These are phyloP conservation scores for Cololabis saira DNA, from an alignment of 2,113 vertebrate genomes.

Conservation along the genomic window DNA sequence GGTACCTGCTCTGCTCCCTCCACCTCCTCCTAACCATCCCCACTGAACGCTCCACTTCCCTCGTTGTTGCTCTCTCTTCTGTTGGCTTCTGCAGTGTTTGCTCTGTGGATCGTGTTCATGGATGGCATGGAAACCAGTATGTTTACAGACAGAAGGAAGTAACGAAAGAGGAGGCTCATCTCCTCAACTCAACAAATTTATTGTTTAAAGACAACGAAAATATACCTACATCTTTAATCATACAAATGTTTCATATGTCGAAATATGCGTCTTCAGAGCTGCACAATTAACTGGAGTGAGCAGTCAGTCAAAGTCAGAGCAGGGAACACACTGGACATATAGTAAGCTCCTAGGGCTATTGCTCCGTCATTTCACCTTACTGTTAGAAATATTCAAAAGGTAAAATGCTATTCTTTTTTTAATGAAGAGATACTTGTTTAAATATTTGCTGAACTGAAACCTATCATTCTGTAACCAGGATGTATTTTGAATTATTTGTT, in stretches of 20 bases:
- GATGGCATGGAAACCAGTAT: constrained; percentile 75
- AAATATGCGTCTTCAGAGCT: not conserved
- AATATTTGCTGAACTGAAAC: too few species aligned
- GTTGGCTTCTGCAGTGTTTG: constrained; percentile 67
- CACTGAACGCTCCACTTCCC: constrained; percentile 20
- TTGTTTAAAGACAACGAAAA: constrained; percentile 13
- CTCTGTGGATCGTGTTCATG: constrained; percentile 53
- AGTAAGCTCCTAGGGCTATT: not conserved
- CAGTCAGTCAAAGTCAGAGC: not conserved
- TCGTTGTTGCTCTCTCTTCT: constrained; percentile 46
- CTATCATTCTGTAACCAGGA: too few species aligned
- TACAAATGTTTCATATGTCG: not conserved
- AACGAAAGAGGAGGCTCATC: constrained; percentile 9
- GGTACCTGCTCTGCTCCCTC: too few species aligned
- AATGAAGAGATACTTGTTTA: too few species aligned
- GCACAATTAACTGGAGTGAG: not conserved
- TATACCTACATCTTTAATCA: not conserved
- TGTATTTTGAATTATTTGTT: too few species aligned
- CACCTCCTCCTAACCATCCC: constrained; percentile 8
- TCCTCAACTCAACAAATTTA: not conserved
- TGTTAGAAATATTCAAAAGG: too few species aligned
- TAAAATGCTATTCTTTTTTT: too few species aligned
- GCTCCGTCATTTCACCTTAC: too few species aligned
- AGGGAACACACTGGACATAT: constrained; percentile 13
- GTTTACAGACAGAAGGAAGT: constrained; percentile 61